These are phyloP conservation scores for Diphyllodes magnificus DNA, from an alignment of 2,113 vertebrate genomes.

Conservation along the genomic window DNA sequence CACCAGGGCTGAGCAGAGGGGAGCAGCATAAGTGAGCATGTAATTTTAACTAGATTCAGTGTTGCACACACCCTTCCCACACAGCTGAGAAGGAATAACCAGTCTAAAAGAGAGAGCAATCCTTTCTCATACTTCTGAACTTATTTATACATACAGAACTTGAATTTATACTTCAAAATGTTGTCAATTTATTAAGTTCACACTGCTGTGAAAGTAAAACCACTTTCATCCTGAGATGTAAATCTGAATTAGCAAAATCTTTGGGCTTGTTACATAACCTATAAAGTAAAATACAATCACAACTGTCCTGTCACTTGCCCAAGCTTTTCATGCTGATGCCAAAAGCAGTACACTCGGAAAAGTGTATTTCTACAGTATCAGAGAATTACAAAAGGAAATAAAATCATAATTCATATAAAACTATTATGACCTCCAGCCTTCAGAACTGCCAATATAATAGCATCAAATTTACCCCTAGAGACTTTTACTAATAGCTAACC, in stretches of 20 bases:
- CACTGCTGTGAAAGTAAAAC: not conserved
- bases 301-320: not conserved
- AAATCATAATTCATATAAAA: not conserved
- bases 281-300: not conserved
- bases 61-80: not conserved
- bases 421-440: not conserved
- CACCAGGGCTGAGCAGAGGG: not conserved
- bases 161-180: not conserved
- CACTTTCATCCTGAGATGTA: conserved; percentile 35
- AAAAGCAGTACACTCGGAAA: not conserved
- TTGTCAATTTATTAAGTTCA: not conserved
- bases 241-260: conserved; percentile 35
- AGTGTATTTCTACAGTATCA: not conserved
- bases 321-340: not conserved
- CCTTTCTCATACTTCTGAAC: not conserved
- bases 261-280: not conserved
- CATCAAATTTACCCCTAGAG: not conserved
- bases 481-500: not conserved
- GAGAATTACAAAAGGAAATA: not conserved
- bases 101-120: not conserved
- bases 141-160: not conserved
- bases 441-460: not conserved
- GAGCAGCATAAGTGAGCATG: not conserved
- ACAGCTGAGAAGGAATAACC: not conserved
- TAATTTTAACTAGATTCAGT: conserved; percentile 11